phyloP scores from a whole-genome alignment of 2,888 invertebrate genomes.

The Nephrotoma guestfalica region DNA sequence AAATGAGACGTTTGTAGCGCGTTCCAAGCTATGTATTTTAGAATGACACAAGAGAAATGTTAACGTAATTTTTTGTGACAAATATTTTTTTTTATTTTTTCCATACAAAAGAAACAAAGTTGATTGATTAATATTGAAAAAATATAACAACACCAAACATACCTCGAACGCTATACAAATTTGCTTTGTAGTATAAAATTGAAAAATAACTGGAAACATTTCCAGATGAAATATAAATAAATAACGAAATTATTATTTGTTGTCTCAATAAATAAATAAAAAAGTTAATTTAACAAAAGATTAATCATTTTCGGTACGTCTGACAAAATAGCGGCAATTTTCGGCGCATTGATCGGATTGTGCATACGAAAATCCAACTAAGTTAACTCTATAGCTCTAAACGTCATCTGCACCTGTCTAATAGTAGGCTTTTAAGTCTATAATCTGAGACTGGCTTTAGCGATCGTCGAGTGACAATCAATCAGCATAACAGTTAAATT shows the following conservation, averaged over 20 bases:
- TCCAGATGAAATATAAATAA: neutral
- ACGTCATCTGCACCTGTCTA: too few relatives aligned
- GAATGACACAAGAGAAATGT: neutral
- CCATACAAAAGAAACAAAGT: neutral
- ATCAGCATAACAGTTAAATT: too few relatives aligned
- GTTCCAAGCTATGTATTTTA: neutral
- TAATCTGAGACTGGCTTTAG: too few relatives aligned
- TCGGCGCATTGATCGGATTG: too few relatives aligned
- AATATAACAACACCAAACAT: neutral
- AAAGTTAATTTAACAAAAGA: neutral
- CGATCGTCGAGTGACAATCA: too few relatives aligned
- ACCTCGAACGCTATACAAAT: neutral
- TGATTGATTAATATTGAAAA: neutral
- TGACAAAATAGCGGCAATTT: neutral
- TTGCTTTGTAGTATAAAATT: neutral
- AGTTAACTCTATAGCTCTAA: too few relatives aligned
- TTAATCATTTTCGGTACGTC: neutral
- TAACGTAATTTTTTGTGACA: neutral
- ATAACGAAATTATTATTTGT: neutral
- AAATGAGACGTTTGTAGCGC: neutral
- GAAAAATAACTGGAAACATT: neutral
- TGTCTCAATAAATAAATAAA: neutral
- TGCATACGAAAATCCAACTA: too few relatives aligned
- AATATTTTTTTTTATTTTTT: neutral
- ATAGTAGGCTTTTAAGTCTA: too few relatives aligned